Evolutionary conservation across 2,797 vertebrate species (phyloP), one percentile per base, ranked within the genome.

Genomic region (Chromobotia macracanthus): DNA sequence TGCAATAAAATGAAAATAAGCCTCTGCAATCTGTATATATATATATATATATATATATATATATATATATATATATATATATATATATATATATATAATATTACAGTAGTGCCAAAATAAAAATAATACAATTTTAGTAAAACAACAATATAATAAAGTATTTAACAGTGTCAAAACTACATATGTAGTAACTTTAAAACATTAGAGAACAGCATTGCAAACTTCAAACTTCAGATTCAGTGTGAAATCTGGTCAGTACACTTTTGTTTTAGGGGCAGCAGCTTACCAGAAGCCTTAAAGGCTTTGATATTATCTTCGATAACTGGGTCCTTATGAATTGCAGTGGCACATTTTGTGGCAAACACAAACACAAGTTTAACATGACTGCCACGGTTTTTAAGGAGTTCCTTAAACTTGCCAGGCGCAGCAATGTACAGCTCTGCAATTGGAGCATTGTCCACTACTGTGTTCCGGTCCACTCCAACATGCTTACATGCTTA

Each of bases 211-310:
- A 51, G 67, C 66, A 50, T 12, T 69, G 15, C 46, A 69, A 46
- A 51, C 4, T 0, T 7, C 51, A 23, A 13, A 51, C 16, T 8
- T 48, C n/a, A n/a, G 46, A 5, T 48, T 48, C 7, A n/a, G 12
- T 31, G 46, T 48, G 46, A 48, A 48, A 48, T 2, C 25, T 63
- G 60, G 23, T 51, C 44, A 70, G 68, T 70, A 31, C 48, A 72
- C 53, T 72, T 72, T 41, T 4, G 9, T 58, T 72, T 72, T 18
- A 58, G 19, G 11, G 53, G 53, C 28, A 58, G 19, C 53, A 72
- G 53, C 53, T 72, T 72, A 21, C 51, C 53, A 2, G 68, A 72
- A 23, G 51, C 70, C 53, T 72, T 72, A 58, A 56, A 38, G 53
- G 53, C 53, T 58, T 58, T 72, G 19, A 58, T 58, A 38, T 3